Evolutionary conservation across 1,140 invertebrate species (phyloP), one percentile per base, ranked within the genome.

Genomic region (Achatina immaculata): DNA sequence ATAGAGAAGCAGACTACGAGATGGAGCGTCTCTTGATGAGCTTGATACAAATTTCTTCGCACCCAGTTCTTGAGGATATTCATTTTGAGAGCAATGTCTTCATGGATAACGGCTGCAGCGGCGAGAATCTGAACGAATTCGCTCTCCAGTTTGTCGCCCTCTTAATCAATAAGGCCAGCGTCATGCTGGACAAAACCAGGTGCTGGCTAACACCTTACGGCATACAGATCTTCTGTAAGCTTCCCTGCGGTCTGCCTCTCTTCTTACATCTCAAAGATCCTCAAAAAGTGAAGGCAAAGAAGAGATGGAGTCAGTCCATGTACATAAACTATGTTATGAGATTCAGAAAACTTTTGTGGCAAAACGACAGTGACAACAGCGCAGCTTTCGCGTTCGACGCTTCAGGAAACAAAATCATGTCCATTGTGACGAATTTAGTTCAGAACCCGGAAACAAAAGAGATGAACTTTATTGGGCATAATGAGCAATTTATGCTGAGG

Each of bases 301-400:
- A 89, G 51, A 51, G 88, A 51, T 89, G 88, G 88, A 88, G 87
- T 80, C 88, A 89, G 78, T 84, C 84, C 14, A 87, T 88, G 86
- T 88, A 88, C 69, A 86, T 88, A 55, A 86, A 85, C 40, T 88
- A 88, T 73, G 82, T 88, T 34, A 82, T 88, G 78, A 80, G 78
- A 7, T 85, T 84, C 75, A 80, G 86, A 31, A 83, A 85, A 77
- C 73, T 77, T 4, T 68, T 84, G 24, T 77, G 83, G 81, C 40
- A 58, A 7, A 38, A 66, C n/a, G 78, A 83, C 65, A 21, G 65
- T 19, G 73, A 82, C 48, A 75, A 69, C 31, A 38, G 7, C 36
- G n/a, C n/a, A 38, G 51, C 51, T 19, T 72, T 21, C 69, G 21
- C 3, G 16, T 45, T 19, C 9, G 43, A 45, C 9, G 48, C 43